A percentile compares a stretch with the other conserved stretches of the same genome.
Evolutionary conservation across 2,888 invertebrate species (phyloP).

Genomic region (Patella caerulea): DNA sequence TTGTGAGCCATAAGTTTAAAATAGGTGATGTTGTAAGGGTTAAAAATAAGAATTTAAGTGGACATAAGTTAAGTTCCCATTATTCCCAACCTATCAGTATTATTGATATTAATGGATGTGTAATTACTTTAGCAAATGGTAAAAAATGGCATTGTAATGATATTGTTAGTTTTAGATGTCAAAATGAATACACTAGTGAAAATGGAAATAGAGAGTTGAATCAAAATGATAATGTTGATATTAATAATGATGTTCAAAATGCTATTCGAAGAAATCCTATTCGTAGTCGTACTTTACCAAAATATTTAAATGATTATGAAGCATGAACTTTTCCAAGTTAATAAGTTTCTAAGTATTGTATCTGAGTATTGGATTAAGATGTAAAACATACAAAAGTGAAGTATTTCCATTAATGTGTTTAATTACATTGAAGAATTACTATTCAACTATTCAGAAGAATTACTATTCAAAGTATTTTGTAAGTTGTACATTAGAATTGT

Average conservation of each 20-base stretch:
- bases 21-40: slow-evolving; percentile 2
- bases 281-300: background rate
- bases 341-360: too few relatives aligned
- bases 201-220: background rate
- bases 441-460: too few relatives aligned
- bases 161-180: background rate
- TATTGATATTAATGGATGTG: slow-evolving; percentile 7
- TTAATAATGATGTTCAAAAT: background rate
- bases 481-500: too few relatives aligned
- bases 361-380: too few relatives aligned
- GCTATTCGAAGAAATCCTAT: background rate
- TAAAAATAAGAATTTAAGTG: background rate
- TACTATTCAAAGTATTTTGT: too few relatives aligned
- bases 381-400: too few relatives aligned
- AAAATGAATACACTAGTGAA: background rate
- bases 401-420: too few relatives aligned
- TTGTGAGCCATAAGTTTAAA: slow-evolving; percentile 4
- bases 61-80: too few relatives aligned
- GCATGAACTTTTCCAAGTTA: too few relatives aligned
- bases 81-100: slow-evolving; percentile 11
- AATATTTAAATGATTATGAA: background rate
- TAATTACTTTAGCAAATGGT: slow-evolving; percentile 3
- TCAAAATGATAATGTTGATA: background rate
- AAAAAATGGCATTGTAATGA: slow-evolving; percentile 8
- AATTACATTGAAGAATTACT: too few relatives aligned